Percentiles rank a stretch among this genome's conserved stretches.
These are phyloP conservation scores for Papilio aristodemus DNA, from an alignment of 1,140 invertebrate genomes.

Conservation along the genomic window DNA sequence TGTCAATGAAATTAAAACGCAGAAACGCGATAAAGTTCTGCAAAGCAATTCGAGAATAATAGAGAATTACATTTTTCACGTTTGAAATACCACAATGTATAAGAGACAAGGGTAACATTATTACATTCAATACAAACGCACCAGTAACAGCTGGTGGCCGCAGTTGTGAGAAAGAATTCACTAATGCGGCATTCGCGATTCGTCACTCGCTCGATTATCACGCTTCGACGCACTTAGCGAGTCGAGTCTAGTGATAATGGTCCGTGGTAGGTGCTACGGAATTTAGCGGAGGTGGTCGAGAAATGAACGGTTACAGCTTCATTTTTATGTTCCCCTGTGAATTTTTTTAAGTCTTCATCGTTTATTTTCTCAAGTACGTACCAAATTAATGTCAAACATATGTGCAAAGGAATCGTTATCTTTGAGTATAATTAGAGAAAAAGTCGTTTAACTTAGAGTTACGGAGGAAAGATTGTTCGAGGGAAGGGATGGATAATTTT, in stretches of 20 bases:
- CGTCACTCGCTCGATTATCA: conserved; percentile 30
- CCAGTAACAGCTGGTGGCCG: conserved; percentile 24
- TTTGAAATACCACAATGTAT: conserved; percentile 18
- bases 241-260: conserved; percentile 21
- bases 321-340: conserved; percentile 17
- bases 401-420: too few relatives aligned
- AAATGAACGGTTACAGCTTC: neutral
- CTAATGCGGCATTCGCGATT: conserved; percentile 34
- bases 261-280: conserved; percentile 27
- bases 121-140: neutral
- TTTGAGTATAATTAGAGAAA: too few relatives aligned
- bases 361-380: conserved; percentile 10
- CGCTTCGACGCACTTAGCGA: conserved; percentile 25
- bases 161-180: conserved; percentile 33
- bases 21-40: neutral
- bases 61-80: conserved; percentile 10
- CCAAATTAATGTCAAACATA: neutral
- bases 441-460: too few relatives aligned
- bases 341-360: neutral
- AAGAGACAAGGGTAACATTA: conserved; percentile 7
- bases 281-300: conserved; percentile 25
- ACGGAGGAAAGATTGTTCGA: too few relatives aligned
- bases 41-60: neutral
- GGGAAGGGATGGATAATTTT: too few relatives aligned
- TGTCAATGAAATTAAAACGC: neutral